Base-by-base conservation (phyloP, 30 jellyfish, hydroid and myxozoan species). In the Pelagia noctiluca region DNA sequence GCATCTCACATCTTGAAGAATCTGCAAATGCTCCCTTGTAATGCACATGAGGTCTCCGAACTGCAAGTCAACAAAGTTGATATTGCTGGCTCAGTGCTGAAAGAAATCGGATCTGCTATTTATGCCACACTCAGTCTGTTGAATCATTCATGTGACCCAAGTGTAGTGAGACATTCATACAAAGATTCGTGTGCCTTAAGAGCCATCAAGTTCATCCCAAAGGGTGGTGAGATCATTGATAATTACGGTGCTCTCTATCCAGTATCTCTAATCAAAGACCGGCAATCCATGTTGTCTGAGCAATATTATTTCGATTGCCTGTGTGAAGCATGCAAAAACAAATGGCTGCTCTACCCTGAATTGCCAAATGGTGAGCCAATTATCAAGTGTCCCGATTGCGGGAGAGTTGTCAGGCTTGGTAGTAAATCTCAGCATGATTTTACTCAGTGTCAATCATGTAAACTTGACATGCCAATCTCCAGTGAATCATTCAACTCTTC, bases 1-100 rank as follows among this genome's bases (percentile, higher is more conserved):
- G 96, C 88, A 7, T 83, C 91, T 10, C 96, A 84, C 62, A 68
- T 92, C 33, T 66, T 92, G 48, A 85, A 82, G 65, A 95, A 92
- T 33, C 83, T 86, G 30, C 98, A 92, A 65, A 92, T 92, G 96
- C 97, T 92, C 0, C 98, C 98, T 25, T 92, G 98, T 46, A 92
- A 92, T 80, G 98, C 98, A 3, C 98, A 92, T 80, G 98, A 92
- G 49, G 88, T 92, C 0, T 85, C 97, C 32, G 96, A 92, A 69
- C 86, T 80, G 11, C 81, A 71, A 24, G 21, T 85, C 48, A 79
- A 80, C 34, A 71, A 48, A 21, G 23, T 75, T 0, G 50, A 76
- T 10, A 61, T 85, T 79, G 96, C 95, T n/a, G 73, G 46, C 19
- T 72, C 96, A 33, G 86, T 85, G 25, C 82, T 80, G 2, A 81